Base-by-base conservation (phyloP, 2,888 invertebrate genomes). In the Atherix ibis region DNA sequence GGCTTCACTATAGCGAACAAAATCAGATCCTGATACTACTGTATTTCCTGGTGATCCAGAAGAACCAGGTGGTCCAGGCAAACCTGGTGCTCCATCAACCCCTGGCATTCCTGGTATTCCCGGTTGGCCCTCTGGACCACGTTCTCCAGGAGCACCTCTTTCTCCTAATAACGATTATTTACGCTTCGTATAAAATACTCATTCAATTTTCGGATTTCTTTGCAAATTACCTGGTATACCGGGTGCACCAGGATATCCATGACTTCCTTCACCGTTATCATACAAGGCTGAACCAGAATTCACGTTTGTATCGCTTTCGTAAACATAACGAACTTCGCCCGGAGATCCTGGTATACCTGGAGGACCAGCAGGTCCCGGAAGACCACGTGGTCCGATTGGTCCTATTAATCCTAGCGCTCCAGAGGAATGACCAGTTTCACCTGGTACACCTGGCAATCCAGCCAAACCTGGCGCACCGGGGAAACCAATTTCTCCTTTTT, bases 1-100 rank as follows among this genome's bases (percentile, higher is more conserved):
- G 4, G 63, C 62, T 34, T 76, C 29, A 18, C 9, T 5, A 17
- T 17, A 29, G 9, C 14, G 17, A 5, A 16, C 8, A 27, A 12
- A 17, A 4, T 34, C 24, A 13, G 18, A 18, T 13, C 24, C 32
- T 4, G 31, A 27, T 9, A 32, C 22, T 53, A 18, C 76, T n/a
- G n/a, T n/a, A n/a, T n/a, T n/a, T n/a, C 76, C 74, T 44, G 71
- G 70, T 31, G 67, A 59, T 5, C 80, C 81, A 9, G 65, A 58
- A 15, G 70, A 66, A 4, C 82, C 82, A 18, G 70, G 65, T 48
- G 74, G 74, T 26, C 82, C 82, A 16, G 45, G 46, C 4, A 33
- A 19, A 18, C 56, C 56, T 17, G 48, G 48, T n/a, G 62, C 56
- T 24, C 76, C 75, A 41, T 55, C 63, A 6, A 67, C 63, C 4